phyloP scores from a whole-genome alignment of 1,140 invertebrate genomes.

The Subanguina moxae region DNA sequence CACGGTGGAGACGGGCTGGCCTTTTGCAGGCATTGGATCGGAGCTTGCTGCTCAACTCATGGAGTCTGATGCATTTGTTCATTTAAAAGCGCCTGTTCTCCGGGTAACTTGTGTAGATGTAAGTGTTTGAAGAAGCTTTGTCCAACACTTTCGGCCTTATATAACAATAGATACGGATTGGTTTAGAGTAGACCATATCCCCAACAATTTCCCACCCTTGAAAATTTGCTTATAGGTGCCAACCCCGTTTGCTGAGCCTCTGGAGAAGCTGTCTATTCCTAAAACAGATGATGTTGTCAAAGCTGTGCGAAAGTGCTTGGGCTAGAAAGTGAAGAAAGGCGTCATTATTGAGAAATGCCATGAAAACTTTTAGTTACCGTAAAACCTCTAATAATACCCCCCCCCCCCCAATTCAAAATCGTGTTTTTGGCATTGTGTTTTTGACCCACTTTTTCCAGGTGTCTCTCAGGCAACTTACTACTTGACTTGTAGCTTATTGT shows the following conservation, averaged over 20 bases:
- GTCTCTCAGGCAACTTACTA: no score
- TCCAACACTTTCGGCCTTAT: no score
- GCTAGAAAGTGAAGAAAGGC: background rate
- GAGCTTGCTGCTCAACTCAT: conserved; percentile 87
- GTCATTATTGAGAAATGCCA: background rate
- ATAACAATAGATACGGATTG: background rate
- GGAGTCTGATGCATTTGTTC: conserved; percentile 90
- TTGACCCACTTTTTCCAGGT: no score
- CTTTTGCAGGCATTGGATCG: conserved; percentile 83
- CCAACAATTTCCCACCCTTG: no score
- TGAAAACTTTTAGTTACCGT: background rate
- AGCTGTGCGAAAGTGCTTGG: conserved; percentile 64
- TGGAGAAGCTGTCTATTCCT: conserved; percentile 78
- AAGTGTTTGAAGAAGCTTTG: background rate
- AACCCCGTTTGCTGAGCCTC: conserved; percentile 84
- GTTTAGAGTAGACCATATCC: background rate
- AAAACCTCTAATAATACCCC: no score
- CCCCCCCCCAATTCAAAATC: no score
- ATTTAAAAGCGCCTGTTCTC: conserved; percentile 86
- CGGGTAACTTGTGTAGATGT: conserved; percentile 82
- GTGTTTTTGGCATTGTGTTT: no score
- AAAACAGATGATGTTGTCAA: conserved; percentile 66
- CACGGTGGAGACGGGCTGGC: conserved; percentile 94
- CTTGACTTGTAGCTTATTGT: no score
- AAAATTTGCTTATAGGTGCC: conserved; percentile 71